Conservation (phyloP, 2,888 invertebrate species). For the Pyrochroa serraticornis region DNA sequence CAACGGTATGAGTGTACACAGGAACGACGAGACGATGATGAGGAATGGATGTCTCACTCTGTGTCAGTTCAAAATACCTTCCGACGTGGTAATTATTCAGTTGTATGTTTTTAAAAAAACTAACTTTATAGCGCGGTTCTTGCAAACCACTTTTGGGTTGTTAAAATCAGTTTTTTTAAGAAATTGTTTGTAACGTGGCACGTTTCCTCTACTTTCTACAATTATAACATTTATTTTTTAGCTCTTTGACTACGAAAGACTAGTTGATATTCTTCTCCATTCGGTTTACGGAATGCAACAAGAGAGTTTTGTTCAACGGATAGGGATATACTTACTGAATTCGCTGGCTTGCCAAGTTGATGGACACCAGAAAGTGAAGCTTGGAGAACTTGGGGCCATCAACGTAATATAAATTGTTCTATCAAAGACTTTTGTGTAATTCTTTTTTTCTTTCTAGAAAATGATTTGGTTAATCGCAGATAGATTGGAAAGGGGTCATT, state of each 20-base stretch:
- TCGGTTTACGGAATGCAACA: slow-evolving; percentile 82
- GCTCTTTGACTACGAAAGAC: slow-evolving; percentile 88
- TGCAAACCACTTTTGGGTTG: no score
- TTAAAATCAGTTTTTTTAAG: no score
- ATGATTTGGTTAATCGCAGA: slow-evolving; percentile 89
- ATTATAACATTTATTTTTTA: slow-evolving; percentile 54
- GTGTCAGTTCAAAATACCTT: slow-evolving; percentile 93
- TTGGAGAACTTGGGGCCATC: slow-evolving; percentile 90
- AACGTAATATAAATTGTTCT: slow-evolving; percentile 61
- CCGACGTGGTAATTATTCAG: slow-evolving; percentile 79
- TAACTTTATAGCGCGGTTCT: no score
- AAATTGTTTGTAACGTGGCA: no score
- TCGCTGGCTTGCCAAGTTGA: slow-evolving; percentile 96
- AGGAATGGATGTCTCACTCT: slow-evolving; percentile 93
- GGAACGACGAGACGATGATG: slow-evolving; percentile 91
- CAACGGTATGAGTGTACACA: slow-evolving; percentile 87
- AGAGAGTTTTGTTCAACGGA: slow-evolving; percentile 91
- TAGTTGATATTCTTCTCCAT: slow-evolving; percentile 82
- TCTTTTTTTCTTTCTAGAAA: slow-evolving; percentile 62
- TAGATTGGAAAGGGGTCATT: slow-evolving; percentile 75
- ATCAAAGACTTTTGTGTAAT: neutral
- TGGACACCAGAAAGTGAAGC: slow-evolving; percentile 86
- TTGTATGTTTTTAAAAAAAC: slow-evolving; percentile 15
- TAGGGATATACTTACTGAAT: slow-evolving; percentile 93
- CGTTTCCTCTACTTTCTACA: no score